Percentiles rank a stretch among this genome's conserved stretches.
phyloP scores from a whole-genome alignment of 2,888 invertebrate species.

The Epinotia brunnichana region DNA sequence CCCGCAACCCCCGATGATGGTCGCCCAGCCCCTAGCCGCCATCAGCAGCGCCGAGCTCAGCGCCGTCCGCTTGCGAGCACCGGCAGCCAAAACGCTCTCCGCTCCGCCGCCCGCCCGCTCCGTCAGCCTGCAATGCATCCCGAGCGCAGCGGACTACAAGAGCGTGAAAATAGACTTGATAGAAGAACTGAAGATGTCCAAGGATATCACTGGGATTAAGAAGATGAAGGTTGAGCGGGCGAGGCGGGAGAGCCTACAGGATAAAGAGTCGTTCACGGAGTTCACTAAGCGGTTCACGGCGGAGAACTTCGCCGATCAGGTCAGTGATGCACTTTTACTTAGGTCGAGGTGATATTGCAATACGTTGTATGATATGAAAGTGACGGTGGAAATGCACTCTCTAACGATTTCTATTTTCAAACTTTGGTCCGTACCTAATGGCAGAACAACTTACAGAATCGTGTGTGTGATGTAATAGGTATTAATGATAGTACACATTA shows the following conservation, averaged over 20 bases:
- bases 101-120: conserved; percentile 87
- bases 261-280: conserved; percentile 92
- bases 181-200: conserved; percentile 95
- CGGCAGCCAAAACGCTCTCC: conserved; percentile 92
- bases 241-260: conserved; percentile 91
- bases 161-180: conserved; percentile 93
- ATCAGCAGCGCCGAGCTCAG: conserved; percentile 94
- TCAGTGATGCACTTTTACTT: conserved; percentile 71
- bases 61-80: conserved; percentile 90
- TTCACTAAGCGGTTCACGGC: conserved; percentile 93
- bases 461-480: neutral
- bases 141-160: conserved; percentile 86
- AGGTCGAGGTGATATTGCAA: conserved; percentile 38
- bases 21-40: conserved; percentile 90
- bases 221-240: conserved; percentile 96
- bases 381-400: conserved; percentile 15
- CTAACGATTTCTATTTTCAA: conserved; percentile 23
- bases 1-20: conserved; percentile 65
- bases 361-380: conserved; percentile 19
- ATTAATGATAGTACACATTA: conserved; percentile 5
- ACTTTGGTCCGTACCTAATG: conserved; percentile 17
- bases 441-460: conserved; percentile 13
- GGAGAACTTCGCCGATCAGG: conserved; percentile 95
- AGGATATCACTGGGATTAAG: conserved; percentile 96
- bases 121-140: conserved; percentile 89